A percentile compares a stretch with the other conserved stretches of the same genome.
Conservation (phyloP, 2,888 invertebrate genomes). For the Parapristionchus giblindavisi region DNA sequence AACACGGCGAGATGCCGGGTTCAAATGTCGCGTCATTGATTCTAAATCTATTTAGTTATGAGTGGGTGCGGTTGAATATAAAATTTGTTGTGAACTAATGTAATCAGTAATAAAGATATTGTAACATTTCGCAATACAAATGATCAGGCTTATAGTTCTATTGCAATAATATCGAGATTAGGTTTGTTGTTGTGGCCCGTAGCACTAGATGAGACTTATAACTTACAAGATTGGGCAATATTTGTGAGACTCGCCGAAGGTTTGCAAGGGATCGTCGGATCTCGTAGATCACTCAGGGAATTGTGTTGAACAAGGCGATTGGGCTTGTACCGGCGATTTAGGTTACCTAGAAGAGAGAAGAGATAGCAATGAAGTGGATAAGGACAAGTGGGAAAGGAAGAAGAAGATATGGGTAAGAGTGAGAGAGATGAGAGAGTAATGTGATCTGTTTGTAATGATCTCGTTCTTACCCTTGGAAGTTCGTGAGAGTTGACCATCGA, state of each 20-base stretch:
- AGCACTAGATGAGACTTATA: no score
- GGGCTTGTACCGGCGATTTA: conserved; percentile 13
- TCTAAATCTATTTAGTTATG: no score
- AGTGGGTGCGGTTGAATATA: no score
- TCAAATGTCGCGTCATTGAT: no score
- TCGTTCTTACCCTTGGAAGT: conserved; percentile 31
- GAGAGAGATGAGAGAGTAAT: not conserved
- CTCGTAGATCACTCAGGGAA: conserved; percentile 15
- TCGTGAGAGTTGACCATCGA: conserved; percentile 11
- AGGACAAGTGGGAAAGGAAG: not conserved
- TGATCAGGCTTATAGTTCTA: no score
- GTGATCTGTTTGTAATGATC: no score
- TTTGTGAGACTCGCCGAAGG: conserved; percentile 23
- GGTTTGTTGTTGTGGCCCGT: no score
- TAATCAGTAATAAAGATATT: no score
- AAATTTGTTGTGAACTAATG: no score
- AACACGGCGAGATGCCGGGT: no score
- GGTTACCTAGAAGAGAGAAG: conserved; percentile 17
- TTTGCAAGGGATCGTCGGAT: not conserved
- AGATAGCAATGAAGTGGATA: not conserved
- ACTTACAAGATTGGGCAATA: conserved; percentile 26
- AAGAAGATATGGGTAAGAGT: not conserved
- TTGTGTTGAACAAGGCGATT: conserved; percentile 11
- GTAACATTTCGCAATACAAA: no score
- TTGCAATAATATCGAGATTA: no score